These are phyloP conservation scores for Pollachius pollachius DNA, from an alignment of 2,113 vertebrate species.

Conservation along the genomic window DNA sequence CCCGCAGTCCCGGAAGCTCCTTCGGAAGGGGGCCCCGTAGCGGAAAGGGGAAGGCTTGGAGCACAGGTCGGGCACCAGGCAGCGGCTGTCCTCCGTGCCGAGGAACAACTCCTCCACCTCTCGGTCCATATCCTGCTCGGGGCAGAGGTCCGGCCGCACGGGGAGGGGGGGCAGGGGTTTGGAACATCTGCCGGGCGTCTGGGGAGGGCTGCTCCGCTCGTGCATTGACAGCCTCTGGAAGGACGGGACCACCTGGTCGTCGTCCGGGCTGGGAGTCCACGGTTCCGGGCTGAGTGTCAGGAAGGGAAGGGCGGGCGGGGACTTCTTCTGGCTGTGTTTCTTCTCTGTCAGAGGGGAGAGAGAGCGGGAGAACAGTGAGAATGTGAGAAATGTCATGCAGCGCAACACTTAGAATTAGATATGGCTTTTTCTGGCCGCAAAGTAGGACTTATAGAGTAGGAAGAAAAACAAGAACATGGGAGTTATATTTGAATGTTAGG, in stretches of 20 bases:
- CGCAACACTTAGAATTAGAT: no score
- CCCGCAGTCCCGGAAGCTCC: constrained; percentile 87
- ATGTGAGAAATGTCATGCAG: background rate
- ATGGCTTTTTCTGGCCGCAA: no score
- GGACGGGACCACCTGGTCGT: constrained; percentile 75
- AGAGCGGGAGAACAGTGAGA: constrained; percentile 15
- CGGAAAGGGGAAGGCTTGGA: constrained; percentile 71
- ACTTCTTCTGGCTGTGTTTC: constrained; percentile 72
- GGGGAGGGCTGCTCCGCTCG: constrained; percentile 75
- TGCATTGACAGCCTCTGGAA: constrained; percentile 81
- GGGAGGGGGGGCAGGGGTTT: constrained; percentile 91
- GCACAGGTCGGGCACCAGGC: constrained; percentile 76
- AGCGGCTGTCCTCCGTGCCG: constrained; percentile 81
- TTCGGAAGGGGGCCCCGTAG: constrained; percentile 65
- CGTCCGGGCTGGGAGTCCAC: constrained; percentile 62
- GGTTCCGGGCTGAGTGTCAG: constrained; percentile 63
- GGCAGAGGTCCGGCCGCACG: constrained; percentile 55
- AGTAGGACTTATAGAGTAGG: no score
- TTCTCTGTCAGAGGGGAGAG: constrained; percentile 69
- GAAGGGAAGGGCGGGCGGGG: constrained; percentile 66
- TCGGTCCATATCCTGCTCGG: constrained; percentile 81
- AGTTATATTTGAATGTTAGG: no score
- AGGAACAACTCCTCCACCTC: constrained; percentile 90
- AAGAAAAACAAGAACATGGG: no score
- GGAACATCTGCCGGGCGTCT: constrained; percentile 79